A percentile compares a stretch with the other conserved stretches of the same genome.
Evolutionary conservation across 1,140 invertebrate species (phyloP).

Genomic region (Dolichoris vasculosae): DNA sequence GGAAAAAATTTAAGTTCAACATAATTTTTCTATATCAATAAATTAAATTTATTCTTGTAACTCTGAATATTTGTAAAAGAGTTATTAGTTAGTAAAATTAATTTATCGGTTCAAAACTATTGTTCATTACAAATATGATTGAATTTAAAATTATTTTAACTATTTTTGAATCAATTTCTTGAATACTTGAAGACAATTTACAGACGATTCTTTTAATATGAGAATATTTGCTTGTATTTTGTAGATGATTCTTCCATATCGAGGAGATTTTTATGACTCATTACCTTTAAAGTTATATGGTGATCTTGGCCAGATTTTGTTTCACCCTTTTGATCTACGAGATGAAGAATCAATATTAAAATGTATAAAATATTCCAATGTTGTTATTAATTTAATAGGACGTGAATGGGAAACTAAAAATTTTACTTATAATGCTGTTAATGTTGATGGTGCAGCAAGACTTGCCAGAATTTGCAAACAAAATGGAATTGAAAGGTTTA

Average conservation of each 20-base stretch:
- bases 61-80: no score
- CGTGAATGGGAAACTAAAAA: conserved; percentile 94
- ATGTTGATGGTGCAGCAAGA: conserved; percentile 83
- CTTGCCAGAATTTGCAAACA: conserved; percentile 86
- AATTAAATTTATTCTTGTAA: not conserved
- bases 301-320: conserved; percentile 97
- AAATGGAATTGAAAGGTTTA: conserved; percentile 87
- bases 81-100: no score
- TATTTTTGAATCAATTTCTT: not conserved
- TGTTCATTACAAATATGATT: no score
- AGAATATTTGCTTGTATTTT: conserved; percentile 61
- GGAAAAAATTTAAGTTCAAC: no score
- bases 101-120: no score
- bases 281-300: conserved; percentile 87
- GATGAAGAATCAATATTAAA: conserved; percentile 93
- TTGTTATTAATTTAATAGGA: conserved; percentile 97
- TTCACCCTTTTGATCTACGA: conserved; percentile 87
- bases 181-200: no score
- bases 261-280: conserved; percentile 88
- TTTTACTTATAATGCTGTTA: conserved; percentile 87
- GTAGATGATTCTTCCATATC: conserved; percentile 93
- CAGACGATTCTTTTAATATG: not conserved
- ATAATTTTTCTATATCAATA: no score
- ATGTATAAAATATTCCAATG: conserved; percentile 95
- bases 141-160: no score